Base-by-base conservation (phyloP, 1,140 invertebrate genomes). In the Oppia nitens region DNA sequence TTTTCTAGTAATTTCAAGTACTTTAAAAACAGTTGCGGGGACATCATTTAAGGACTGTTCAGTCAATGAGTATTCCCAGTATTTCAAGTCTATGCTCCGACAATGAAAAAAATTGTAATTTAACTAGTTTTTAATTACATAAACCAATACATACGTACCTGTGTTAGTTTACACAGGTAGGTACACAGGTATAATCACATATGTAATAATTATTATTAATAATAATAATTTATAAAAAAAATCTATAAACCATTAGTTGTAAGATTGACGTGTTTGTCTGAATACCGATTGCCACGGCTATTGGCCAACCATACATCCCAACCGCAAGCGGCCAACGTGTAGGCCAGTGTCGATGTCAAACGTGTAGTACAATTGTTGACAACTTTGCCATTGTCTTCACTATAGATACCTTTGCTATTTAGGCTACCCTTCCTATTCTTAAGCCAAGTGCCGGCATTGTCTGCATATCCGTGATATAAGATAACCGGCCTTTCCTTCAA, bases 381-480 rank as follows among this genome's bases (percentile, higher is more conserved):
- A 12, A 12, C 12, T 23, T 45, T 21, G 27, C 14, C 25, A 32
- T 17, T 25, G 53, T 27, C 2, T 55, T 56, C 55, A 26, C 29
- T 47, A 24, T 56, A 56, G 24, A 25, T 2, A 25, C 55, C 55
- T 47, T 56, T 28, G 27, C 48, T 49, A 29, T 47, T 47, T n/a
- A 56, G 24, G 17, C n/a, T 2, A 2, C 55, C 55, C 1, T 56
- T 2, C 17, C 80, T 80, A 61, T 80, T 75, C 3, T 84, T 70
- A 12, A 88, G 73, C 79, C 80, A 90, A 68, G 84, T 82, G 0
- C 80, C 77, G 1, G 83, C 85, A 65, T 81, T 82, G 6, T 78
- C 79, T 0, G 85, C 68, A 4, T 88, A 72, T 0, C 86, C 87
- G 68, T 88, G 86, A 66, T 86, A 83, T 0, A 87, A 67, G 6